phyloP scores from a whole-genome alignment of 2,113 vertebrate species.

The Crypturellus undulatus region DNA sequence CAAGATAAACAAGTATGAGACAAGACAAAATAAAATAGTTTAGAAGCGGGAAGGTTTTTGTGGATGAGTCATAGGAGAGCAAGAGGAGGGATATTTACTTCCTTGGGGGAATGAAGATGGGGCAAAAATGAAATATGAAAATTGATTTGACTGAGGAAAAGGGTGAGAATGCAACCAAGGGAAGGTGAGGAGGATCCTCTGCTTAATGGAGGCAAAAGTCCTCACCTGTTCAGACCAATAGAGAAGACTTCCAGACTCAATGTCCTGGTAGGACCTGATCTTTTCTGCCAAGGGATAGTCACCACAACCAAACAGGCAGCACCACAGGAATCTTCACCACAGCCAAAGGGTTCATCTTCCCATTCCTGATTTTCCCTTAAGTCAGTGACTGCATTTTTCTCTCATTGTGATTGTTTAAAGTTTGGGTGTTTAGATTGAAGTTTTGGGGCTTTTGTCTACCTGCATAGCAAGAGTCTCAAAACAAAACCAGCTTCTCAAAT shows the following conservation, averaged over 20 bases:
- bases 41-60: constrained; percentile 48
- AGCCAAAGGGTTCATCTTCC: not conserved
- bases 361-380: not conserved
- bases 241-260: rapidly evolving
- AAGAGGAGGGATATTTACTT: constrained; percentile 19
- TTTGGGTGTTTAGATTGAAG: not conserved
- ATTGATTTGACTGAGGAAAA: not conserved
- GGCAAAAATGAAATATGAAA: not conserved
- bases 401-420: not conserved
- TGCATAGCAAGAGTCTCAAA: not conserved
- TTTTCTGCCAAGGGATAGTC: not conserved
- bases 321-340: not conserved
- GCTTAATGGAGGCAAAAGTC: rapidly evolving
- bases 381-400: not conserved
- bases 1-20: constrained; percentile 64
- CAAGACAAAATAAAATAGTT: constrained; percentile 65
- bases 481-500: not conserved
- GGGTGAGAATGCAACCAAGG: not conserved
- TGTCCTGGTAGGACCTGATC: not conserved
- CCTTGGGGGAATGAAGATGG: not conserved
- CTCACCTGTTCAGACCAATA: rapidly evolving
- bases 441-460: not conserved
- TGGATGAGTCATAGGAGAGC: constrained; percentile 49
- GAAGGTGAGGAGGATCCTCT: rapidly evolving
- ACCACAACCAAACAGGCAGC: not conserved